These are phyloP conservation scores for Scortum barcoo DNA, from an alignment of 2,113 vertebrate species.

Conservation along the genomic window DNA sequence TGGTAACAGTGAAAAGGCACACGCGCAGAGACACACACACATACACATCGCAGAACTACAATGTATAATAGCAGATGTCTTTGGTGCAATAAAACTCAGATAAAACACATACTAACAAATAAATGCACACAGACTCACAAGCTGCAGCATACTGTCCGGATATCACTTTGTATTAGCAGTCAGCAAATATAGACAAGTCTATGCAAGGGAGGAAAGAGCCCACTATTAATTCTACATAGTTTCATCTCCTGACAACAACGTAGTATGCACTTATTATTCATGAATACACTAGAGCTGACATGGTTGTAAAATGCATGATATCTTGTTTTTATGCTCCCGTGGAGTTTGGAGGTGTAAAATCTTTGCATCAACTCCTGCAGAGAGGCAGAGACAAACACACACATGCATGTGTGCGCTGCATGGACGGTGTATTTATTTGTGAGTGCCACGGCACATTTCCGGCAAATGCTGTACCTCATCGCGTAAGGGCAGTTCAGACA, in stretches of 20 bases:
- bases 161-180: constrained; percentile 40
- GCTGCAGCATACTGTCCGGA: constrained; percentile 27
- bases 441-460: constrained; percentile 16
- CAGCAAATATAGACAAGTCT: constrained; percentile 56
- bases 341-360: constrained; percentile 17
- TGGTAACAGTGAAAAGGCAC: constrained; percentile 61
- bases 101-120: constrained; percentile 44
- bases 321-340: constrained; percentile 23
- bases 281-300: constrained; percentile 31
- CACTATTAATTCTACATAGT: constrained; percentile 46
- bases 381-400: neutral
- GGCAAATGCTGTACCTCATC: constrained; percentile 46
- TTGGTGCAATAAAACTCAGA: constrained; percentile 34
- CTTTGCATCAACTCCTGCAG: constrained; percentile 24
- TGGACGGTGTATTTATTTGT: neutral
- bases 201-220: constrained; percentile 21
- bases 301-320: constrained; percentile 25
- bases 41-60: no score
- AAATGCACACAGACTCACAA: neutral
- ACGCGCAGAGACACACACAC: constrained; percentile 7
- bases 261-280: constrained; percentile 41
- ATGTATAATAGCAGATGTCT: no score
- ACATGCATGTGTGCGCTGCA: constrained; percentile 3
- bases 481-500: constrained; percentile 17
- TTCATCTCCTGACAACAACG: constrained; percentile 41